Evolutionary conservation across 2,113 vertebrate genomes (phyloP), one percentile per base, ranked within the genome.

Genomic region (Pipa parva): DNA sequence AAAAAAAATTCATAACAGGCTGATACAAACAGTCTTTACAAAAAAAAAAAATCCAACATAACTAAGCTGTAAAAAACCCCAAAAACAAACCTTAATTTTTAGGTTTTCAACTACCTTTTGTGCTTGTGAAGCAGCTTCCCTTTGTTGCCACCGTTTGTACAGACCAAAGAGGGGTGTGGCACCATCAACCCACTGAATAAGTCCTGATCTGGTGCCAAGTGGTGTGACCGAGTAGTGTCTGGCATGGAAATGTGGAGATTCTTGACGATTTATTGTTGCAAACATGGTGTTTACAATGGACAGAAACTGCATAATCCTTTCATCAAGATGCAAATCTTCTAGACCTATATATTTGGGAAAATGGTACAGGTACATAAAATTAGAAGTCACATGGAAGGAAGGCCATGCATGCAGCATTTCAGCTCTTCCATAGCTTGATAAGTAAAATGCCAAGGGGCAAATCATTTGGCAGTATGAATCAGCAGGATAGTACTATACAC

Each of bases 241-340:
- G 0, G 97, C 97, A 0, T 95, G 96, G 82, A 99, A 99, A 50
- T 83, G 89, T 0, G 95, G 97, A 3, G 90, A 92, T 83, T 97
- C 97, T 63, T 97, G 93, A 58, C 95, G 92, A 84, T 98, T 98
- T 25, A 97, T 92, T 11, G 96, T 99, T 52, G 95, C 95, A 80
- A 99, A 98, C 97, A 99, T 99, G 15, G 95, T 98, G 82, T 99
- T 99, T 73, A 99, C 97, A 1, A 99, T 99, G 0, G 97, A 98
- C 24, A 99, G 60, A 73, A 99, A 99, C n/a, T 99, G 97, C 97
- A 99, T 99, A 78, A 99, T 99, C 63, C 97, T 91, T 76, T 99
- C 97, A 54, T 99, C 97, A 24, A 99, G 79, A 63, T 99, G 97
- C 65, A 99, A 84, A 76, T 99, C 97, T 81, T 99, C 97, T 72